Percentiles rank a stretch among this genome's conserved stretches.
Conservation (phyloP, 2,113 vertebrate genomes). For the Gymnobelideus leadbeateri region DNA sequence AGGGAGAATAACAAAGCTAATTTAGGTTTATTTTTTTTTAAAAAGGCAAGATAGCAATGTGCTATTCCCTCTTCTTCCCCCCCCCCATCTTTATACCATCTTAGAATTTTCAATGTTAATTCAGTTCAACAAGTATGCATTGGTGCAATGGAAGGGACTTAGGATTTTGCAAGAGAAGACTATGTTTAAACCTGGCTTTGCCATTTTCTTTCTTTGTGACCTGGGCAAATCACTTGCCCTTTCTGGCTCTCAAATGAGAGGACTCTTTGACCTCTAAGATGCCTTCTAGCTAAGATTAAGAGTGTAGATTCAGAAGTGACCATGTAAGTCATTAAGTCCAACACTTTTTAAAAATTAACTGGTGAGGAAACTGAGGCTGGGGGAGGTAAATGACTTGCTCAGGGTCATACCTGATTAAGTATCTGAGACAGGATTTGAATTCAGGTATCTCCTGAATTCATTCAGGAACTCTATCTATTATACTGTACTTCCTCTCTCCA, state of each 20-base stretch:
- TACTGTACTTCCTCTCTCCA: not conserved
- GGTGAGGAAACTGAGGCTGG: not conserved
- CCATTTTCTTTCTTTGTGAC: not conserved
- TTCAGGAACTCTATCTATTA: not conserved
- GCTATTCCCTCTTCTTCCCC: not conserved
- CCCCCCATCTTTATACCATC: not conserved
- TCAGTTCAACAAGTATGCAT: not conserved
- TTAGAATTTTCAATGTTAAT: not conserved
- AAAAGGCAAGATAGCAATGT: not conserved
- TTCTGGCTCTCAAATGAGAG: not conserved
- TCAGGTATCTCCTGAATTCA: not conserved
- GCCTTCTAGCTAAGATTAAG: not conserved
- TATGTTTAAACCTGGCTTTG: not conserved
- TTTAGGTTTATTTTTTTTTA: constrained; percentile 36
- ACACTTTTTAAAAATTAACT: not conserved
- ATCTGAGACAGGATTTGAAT: not conserved
- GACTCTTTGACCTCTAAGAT: not conserved
- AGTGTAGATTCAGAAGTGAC: not conserved
- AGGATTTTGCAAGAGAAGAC: not conserved
- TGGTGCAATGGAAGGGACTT: not conserved
- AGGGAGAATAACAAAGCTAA: constrained; percentile 67
- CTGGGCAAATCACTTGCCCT: not conserved
- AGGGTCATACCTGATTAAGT: not conserved
- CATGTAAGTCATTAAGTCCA: not conserved
- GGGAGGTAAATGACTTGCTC: not conserved